These are phyloP conservation scores for Macheiramphus alcinus DNA, from an alignment of 2,113 vertebrate species.

Conservation along the genomic window DNA sequence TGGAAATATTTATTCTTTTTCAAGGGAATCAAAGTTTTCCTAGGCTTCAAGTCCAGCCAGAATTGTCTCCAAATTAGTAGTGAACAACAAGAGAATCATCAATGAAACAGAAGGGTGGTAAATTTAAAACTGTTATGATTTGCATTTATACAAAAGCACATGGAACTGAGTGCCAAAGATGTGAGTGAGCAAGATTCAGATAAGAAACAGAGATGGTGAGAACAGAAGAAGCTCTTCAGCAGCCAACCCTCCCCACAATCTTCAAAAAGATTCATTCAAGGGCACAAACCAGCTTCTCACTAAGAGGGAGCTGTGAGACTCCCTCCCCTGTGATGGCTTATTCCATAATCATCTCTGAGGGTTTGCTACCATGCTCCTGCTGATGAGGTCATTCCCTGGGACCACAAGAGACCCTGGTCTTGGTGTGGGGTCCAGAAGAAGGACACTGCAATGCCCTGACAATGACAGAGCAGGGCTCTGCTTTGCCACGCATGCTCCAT, in stretches of 20 bases:
- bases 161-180: not conserved
- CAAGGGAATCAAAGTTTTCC: not conserved
- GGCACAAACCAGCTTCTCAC: not conserved
- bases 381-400: not conserved
- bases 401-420: not conserved
- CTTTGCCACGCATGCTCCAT: fast-evolving
- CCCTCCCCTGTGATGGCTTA: not conserved
- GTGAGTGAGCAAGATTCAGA: not conserved
- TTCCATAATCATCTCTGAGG: not conserved
- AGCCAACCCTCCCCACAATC: not conserved
- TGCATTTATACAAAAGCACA: not conserved
- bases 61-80: not conserved
- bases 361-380: not conserved
- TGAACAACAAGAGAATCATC: not conserved
- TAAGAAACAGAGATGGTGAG: not conserved
- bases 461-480: not conserved
- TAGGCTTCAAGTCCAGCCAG: not conserved
- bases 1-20: not conserved
- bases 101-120: not conserved
- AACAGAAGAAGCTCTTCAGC: not conserved
- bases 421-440: not conserved
- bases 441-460: not conserved
- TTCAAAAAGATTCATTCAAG: not conserved
- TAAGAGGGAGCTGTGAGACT: not conserved
- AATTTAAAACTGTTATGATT: not conserved